Evolutionary conservation across 2,797 vertebrate genomes (phyloP).

Genomic region (Hemibagrus guttatus): DNA sequence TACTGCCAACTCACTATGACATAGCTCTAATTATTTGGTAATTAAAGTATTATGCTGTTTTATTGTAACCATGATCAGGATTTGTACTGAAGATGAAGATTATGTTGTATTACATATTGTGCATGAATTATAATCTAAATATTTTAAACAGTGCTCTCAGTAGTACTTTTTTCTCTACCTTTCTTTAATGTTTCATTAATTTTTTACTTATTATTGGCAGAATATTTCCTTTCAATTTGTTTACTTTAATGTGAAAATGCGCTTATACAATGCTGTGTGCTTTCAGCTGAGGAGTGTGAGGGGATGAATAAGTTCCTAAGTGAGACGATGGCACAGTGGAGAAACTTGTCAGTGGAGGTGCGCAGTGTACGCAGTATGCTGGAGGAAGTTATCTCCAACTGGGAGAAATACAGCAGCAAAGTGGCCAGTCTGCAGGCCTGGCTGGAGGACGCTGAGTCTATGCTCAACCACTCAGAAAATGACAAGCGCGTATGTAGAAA

Average conservation of each 20-base stretch:
- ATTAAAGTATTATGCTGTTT: not conserved
- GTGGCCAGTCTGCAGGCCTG: constrained; percentile 93
- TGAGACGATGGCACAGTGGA: constrained; percentile 92
- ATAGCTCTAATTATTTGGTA: not conserved
- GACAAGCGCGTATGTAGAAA: constrained; percentile 84
- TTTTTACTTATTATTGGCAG: not conserved
- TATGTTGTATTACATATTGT: not conserved
- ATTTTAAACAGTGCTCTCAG: not conserved
- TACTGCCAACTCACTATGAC: constrained; percentile 1
- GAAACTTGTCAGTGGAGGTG: constrained; percentile 91
- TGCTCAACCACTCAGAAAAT: constrained; percentile 89
- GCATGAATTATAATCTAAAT: constrained; percentile 7
- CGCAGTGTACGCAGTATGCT: constrained; percentile 96
- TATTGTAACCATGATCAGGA: not conserved
- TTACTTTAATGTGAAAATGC: constrained; percentile 11
- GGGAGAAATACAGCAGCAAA: constrained; percentile 91
- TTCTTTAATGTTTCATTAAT: not conserved
- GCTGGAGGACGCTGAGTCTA: constrained; percentile 96
- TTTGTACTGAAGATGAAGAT: not conserved
- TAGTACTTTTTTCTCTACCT: not conserved
- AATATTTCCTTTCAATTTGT: not conserved
- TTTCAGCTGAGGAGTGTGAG: constrained; percentile 90
- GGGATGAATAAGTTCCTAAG: constrained; percentile 89
- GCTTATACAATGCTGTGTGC: constrained; percentile 3
- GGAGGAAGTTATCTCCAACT: constrained; percentile 94